Conservation (phyloP, 2,888 invertebrate genomes). For the Globia sparganii region DNA sequence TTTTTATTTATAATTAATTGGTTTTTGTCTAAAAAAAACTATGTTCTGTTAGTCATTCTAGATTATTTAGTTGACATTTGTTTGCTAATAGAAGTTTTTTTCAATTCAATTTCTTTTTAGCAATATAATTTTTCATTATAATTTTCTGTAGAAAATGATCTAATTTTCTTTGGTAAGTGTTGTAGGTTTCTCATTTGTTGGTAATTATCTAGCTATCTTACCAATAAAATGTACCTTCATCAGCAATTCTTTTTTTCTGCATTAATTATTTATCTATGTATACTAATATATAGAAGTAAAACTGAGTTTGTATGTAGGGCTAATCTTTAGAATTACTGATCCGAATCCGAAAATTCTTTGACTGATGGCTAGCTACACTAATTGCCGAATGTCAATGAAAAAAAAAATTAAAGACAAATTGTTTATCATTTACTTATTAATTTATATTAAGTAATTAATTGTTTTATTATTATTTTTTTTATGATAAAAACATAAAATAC, state of each 20-base stretch:
- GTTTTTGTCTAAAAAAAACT: not conserved
- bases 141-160: not conserved
- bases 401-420: no score
- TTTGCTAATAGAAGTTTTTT: no score
- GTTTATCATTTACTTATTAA: no score
- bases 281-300: not conserved
- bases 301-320: no score
- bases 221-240: not conserved
- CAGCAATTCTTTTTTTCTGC: not conserved
- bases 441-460: no score
- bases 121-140: no score
- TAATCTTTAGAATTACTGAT: no score
- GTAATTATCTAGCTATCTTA: no score
- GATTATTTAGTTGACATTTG: not conserved
- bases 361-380: not conserved
- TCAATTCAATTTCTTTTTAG: not conserved
- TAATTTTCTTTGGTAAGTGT: not conserved
- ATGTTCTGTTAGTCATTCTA: not conserved
- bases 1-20: not conserved
- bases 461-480: no score
- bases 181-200: not conserved
- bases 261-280: not conserved
- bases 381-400: no score
- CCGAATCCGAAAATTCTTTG: no score
- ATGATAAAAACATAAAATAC: no score